Base-by-base conservation (phyloP, 64 coral and sea anemone species). In the Montipora cactus region DNA sequence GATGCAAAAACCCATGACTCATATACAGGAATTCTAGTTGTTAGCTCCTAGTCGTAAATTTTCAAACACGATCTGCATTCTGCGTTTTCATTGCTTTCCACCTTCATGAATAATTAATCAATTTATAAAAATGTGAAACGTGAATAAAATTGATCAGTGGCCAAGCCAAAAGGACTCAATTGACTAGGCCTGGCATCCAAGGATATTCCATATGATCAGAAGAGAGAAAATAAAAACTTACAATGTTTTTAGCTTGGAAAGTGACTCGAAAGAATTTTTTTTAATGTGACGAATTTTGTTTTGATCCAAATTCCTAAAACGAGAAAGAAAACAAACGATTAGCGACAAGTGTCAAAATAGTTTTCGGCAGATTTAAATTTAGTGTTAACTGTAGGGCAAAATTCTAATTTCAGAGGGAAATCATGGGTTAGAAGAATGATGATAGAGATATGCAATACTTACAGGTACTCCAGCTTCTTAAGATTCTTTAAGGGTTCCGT, bases 381-480 rank as follows among this genome's bases (percentile, higher is more conserved):
- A 55, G 10, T 55, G 52, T 10, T 7, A 55, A 55, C 4, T 55
- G 52, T 55, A 55, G 37, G 37, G 37, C 52, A 55, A 5, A 28
- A 49, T 46, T 46, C 1, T 22, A 19, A 37, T 37, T 37, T 37
- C 37, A 37, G 37, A 37, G 37, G 37, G 37, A 37, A 37, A 37
- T 37, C 37, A 37, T 37, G 37, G 37, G 37, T 37, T 37, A 45
- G 52, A n/a, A 72, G 25, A 14, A 20, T 4, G 0, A 16, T 83
- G 7, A 49, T 4, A 1, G 52, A 45, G 15, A 16, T 4, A 58
- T 70, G 2, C 25, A 12, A 91, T 81, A 91, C 89, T 16, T 59
- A 91, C 89, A 91, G 57, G 71, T 74, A 72, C 10, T 49, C 2
- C 20, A 91, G 70, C 9, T 74, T 15, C 81, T 81, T 51, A 15